Evolutionary conservation across 2,797 vertebrate genomes (phyloP), one percentile per base, ranked within the genome.

Genomic region (Clarias laeviceps): DNA sequence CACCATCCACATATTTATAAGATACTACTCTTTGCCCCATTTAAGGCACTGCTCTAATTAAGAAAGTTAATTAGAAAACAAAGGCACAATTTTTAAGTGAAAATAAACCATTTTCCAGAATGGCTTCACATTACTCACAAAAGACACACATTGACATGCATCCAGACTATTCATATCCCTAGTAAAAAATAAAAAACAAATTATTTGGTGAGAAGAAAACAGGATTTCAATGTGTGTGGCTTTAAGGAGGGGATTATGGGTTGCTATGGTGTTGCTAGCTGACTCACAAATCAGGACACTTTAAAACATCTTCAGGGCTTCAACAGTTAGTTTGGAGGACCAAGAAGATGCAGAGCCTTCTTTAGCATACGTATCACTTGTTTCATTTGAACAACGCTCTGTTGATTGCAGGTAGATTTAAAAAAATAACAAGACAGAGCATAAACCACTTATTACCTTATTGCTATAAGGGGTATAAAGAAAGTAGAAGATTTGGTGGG

Each of bases 151-250:
- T 57, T 22, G 66, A 84, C 61, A 29, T 76, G 15, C 85, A 84
- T 84, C 76, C 74, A 56, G 83, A 82, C 84, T 89, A 70, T 89
- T 87, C 87, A 84, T 88, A 87, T 76, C 61, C 66, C 72, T 50
- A 65, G 87, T 84, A 80, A 86, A 86, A 90, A 90, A 90, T 85
- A 84, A 22, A 40, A 40, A 40, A 82, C 66, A 82, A 91, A 87
- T 89, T 65, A 83, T 70, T 90, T 88, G 57, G 22, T 76, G 82
- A 90, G 59, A 65, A 89, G 89, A 89, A 94, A 91, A 93, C 90
- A 93, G 88, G 72, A 82, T 82, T 74, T 87, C 91, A 50, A 2
- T 92, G 91, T 93, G 88, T 93, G 91, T 80, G 74, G 87, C 84
- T 88, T 54, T 87, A 81, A 90, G 91, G 83, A 2, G 65, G 15